Evolutionary conservation across 2,888 invertebrate species (phyloP), one percentile per base, ranked within the genome.

Genomic region (Perithous albicinctus): DNA sequence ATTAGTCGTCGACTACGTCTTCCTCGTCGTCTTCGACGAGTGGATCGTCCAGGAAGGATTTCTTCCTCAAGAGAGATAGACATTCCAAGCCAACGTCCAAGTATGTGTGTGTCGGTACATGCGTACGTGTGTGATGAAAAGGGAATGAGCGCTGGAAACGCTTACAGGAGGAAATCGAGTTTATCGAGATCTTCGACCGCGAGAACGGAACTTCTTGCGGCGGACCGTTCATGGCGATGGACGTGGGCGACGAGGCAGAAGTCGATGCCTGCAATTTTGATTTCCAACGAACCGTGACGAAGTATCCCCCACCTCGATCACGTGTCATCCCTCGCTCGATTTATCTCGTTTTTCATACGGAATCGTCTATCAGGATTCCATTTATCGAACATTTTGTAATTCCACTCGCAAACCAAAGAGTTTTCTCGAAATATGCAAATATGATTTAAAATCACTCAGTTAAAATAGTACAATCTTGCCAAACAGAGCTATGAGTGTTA

Each of bases 151-250:
- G 51, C 66, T 61, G 83, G 84, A 86, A 87, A 88, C 85, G 86
- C 85, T 86, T 84, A 84, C 84, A 86, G 88, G 86, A 88, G 88
- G 86, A 88, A 88, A 89, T 88, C 84, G 87, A 87, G 86, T 89
- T 87, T 87, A 85, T 86, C 83, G 87, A 85, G 85, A 86, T 87
- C 84, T 87, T 86, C 84, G 79, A 70, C 70, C 70, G 74, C 64
- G 72, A 67, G 54, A 64, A 70, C 72, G 75, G 76, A 84, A 85
- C 76, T 82, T 72, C 80, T 74, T 69, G 63, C 54, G 63, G 38
- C n/a, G 64, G 29, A 35, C 46, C 48, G 54, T 61, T 63, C 73
- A 5, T 32, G 43, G 12, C 29, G 66, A 48, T 72, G 73, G 73
- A 78, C 74, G 73, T 74, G 18, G 41, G 20, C 20, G 61, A 73